These are phyloP conservation scores for Nestor notabilis DNA, from an alignment of 2,113 vertebrate species.

Conservation along the genomic window DNA sequence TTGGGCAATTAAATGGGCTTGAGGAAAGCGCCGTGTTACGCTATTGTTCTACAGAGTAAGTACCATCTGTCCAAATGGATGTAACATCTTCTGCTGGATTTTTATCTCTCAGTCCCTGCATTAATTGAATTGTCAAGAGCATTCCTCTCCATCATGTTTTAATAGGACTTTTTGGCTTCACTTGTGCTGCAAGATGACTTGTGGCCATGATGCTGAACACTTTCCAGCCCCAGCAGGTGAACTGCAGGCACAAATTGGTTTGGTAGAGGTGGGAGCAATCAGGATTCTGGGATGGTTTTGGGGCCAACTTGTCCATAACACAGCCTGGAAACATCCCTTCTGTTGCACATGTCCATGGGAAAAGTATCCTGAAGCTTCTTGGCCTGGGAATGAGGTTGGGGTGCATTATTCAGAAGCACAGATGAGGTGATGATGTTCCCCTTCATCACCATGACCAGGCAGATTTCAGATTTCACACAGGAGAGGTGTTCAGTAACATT, in stretches of 20 bases:
- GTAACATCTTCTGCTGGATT: not conserved
- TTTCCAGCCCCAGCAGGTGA: not conserved
- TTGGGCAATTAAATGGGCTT: not conserved
- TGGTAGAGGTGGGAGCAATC: not conserved
- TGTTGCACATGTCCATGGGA: not conserved
- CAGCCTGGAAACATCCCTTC: not conserved
- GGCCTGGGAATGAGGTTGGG: not conserved
- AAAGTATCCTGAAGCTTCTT: not conserved
- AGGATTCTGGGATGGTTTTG: not conserved
- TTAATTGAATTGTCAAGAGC: not conserved
- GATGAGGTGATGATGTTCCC: not conserved
- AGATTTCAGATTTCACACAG: not conserved
- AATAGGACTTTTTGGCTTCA: not conserved
- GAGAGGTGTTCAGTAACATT: not conserved
- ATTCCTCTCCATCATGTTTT: not conserved
- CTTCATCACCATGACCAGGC: rapidly evolving
- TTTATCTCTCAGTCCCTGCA: not conserved
- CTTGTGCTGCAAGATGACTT: not conserved
- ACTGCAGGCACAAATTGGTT: not conserved
- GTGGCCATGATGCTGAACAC: rapidly evolving
- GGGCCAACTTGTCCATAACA: not conserved
- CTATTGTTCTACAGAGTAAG: not conserved
- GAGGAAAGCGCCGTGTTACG: not conserved
- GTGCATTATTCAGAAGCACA: too few relatives aligned
- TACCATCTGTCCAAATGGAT: not conserved